Evolutionary conservation across 2,888 invertebrate species (phyloP).

Genomic region (Pachymerium ferrugineum): DNA sequence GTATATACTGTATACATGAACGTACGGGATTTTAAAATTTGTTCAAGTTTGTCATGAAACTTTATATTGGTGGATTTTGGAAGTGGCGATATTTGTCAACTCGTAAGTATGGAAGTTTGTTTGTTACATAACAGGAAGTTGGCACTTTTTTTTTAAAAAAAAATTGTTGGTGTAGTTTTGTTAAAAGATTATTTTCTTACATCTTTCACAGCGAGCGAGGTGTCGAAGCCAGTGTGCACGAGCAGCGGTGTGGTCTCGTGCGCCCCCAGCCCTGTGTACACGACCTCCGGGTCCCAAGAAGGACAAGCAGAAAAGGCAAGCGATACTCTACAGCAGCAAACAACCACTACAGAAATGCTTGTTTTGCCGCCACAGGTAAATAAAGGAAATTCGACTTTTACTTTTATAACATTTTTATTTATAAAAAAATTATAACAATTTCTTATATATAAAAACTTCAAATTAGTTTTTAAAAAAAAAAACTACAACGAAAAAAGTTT

Average conservation of each 20-base stretch:
- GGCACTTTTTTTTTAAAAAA: neutral
- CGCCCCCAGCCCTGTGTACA: constrained; percentile 20
- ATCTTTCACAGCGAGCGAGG: constrained; percentile 23
- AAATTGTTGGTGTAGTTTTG: neutral
- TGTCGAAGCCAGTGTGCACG: constrained; percentile 32
- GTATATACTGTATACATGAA: neutral
- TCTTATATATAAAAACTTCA: too few species aligned
- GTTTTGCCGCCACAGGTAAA: constrained; percentile 86
- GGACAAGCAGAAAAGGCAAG: neutral
- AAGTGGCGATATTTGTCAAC: neutral
- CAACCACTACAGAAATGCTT: constrained; percentile 77
- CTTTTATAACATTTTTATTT: too few species aligned
- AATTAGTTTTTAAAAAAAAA: too few species aligned
- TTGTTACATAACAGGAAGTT: neutral
- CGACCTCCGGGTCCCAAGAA: constrained; percentile 11
- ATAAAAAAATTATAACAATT: too few species aligned
- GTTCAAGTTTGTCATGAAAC: neutral
- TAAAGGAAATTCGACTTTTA: constrained; percentile 39
- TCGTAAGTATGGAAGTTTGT: neutral
- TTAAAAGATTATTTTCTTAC: neutral
- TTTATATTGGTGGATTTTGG: constrained; percentile 9
- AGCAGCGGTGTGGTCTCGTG: constrained; percentile 28
- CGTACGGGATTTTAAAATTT: neutral
- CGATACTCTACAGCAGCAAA: neutral
- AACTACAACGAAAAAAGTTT: too few species aligned